Evolutionary conservation across 2,113 vertebrate genomes (phyloP).

Genomic region (Nycticryphes semicollaris): DNA sequence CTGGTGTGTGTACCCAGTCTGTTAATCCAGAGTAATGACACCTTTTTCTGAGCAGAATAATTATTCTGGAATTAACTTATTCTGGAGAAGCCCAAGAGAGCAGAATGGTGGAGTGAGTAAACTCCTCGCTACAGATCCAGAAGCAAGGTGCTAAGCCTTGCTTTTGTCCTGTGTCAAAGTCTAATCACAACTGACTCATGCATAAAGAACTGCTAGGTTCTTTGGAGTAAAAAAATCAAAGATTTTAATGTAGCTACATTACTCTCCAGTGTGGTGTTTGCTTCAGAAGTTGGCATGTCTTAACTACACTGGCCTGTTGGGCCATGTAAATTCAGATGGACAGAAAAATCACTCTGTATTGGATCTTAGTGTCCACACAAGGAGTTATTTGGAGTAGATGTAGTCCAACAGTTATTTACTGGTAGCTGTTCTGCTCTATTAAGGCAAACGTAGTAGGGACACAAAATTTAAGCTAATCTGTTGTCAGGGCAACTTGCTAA

Average conservation of each 20-base stretch:
- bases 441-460: not conserved
- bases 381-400: not conserved
- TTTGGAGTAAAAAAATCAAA: not conserved
- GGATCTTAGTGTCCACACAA: not conserved
- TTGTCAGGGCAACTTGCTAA: not conserved
- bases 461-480: not conserved
- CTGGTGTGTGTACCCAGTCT: fast-evolving
- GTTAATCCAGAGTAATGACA: not conserved
- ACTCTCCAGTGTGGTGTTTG: not conserved
- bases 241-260: not conserved
- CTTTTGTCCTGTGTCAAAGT: not conserved
- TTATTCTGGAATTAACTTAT: not conserved
- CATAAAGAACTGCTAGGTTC: not conserved
- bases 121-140: not conserved
- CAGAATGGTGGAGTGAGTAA: not conserved
- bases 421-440: not conserved
- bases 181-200: not conserved
- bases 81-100: not conserved
- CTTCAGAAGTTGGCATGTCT: not conserved
- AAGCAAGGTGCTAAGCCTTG: not conserved
- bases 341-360: not conserved
- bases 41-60: not conserved
- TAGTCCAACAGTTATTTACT: not conserved
- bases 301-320: not conserved
- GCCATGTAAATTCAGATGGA: not conserved